Evolutionary conservation across 2,797 vertebrate species (phyloP).

Genomic region (Trachurus trachurus): DNA sequence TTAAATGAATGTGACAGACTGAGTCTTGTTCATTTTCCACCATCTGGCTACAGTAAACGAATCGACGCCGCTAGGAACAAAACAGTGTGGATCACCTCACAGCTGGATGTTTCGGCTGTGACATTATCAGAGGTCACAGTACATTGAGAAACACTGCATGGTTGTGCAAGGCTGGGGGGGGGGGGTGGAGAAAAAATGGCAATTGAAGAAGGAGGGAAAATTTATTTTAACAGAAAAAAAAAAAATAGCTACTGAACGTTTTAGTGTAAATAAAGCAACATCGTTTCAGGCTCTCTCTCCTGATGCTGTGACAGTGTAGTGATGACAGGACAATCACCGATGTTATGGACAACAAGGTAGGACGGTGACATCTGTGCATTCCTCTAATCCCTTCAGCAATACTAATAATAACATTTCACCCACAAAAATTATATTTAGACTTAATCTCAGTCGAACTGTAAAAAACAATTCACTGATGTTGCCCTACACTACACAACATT

Average conservation of each 20-base stretch:
- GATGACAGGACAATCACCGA: slow-evolving; percentile 24
- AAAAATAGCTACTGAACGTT: slow-evolving; percentile 29
- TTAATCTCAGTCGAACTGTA: slow-evolving; percentile 43
- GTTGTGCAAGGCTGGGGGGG: slow-evolving; percentile 21
- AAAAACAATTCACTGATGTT: slow-evolving; percentile 27
- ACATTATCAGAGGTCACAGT: slow-evolving; percentile 65
- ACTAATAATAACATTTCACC: slow-evolving; percentile 36
- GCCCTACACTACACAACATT: background rate
- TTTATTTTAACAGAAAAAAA: slow-evolving; percentile 21
- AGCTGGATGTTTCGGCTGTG: slow-evolving; percentile 71
- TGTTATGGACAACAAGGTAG: slow-evolving; percentile 28
- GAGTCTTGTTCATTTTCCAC: slow-evolving; percentile 61
- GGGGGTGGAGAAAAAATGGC: background rate
- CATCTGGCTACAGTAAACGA: slow-evolving; percentile 55
- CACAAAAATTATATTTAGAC: slow-evolving; percentile 27
- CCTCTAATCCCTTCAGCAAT: slow-evolving; percentile 49
- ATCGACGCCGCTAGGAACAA: slow-evolving; percentile 57
- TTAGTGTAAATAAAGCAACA: slow-evolving; percentile 21
- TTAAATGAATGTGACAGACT: slow-evolving; percentile 58
- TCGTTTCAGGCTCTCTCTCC: background rate
- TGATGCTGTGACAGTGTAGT: background rate
- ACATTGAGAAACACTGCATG: slow-evolving; percentile 41
- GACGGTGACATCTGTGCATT: slow-evolving; percentile 57
- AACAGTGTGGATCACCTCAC: slow-evolving; percentile 64
- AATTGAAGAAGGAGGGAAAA: slow-evolving; percentile 14